Percentiles rank a stretch among this genome's conserved stretches.
Conservation (phyloP, 2,797 vertebrate species). For the Emydoidea blandingii region DNA sequence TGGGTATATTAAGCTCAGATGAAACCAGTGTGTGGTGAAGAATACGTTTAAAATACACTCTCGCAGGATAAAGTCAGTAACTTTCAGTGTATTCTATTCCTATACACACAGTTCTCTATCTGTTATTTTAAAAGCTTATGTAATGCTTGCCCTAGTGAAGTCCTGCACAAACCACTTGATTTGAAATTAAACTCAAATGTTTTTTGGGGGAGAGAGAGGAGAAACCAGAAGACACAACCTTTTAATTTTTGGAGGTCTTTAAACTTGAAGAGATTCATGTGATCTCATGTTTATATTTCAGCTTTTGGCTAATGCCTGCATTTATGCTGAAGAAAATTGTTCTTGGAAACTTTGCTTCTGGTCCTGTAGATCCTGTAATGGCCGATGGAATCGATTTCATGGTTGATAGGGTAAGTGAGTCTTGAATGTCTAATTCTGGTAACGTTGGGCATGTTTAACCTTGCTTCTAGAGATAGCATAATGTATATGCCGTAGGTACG, state of each 20-base stretch:
- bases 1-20: neutral
- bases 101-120: neutral
- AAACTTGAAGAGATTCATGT: neutral
- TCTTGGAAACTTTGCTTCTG: constrained; percentile 96
- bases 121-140: neutral
- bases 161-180: neutral
- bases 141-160: neutral
- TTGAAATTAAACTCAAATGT: neutral
- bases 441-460: neutral
- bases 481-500: neutral
- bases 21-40: fast-evolving
- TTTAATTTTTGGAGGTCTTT: neutral
- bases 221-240: neutral
- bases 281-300: constrained; percentile 73
- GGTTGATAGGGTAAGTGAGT: constrained; percentile 93
- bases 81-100: neutral
- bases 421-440: neutral
- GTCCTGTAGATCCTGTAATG: constrained; percentile 96
- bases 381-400: constrained; percentile 99
- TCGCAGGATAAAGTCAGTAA: neutral
- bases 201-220: neutral
- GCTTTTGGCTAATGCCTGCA: constrained; percentile 98
- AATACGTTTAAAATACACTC: neutral
- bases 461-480: neutral
- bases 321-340: constrained; percentile 99